These are phyloP conservation scores for Panagrolaimus sp. DNA, from an alignment of 1,140 invertebrate species.

Conservation along the genomic window DNA sequence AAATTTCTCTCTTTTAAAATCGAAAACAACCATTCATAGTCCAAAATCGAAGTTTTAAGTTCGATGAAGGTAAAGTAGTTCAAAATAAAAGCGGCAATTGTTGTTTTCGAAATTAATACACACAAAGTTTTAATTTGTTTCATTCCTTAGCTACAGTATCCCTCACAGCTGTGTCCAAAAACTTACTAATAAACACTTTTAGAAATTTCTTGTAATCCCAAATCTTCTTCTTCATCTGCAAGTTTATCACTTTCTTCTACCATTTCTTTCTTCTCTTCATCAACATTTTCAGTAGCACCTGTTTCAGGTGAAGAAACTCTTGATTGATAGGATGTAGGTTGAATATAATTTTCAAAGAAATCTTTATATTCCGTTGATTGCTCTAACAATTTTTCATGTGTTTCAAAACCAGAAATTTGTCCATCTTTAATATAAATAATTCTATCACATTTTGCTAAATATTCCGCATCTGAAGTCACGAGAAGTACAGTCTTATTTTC, in stretches of 20 bases:
- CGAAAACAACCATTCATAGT: too few species aligned
- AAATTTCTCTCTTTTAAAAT: too few species aligned
- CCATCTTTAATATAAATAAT: slow-evolving; percentile 63
- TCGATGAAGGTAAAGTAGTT: too few species aligned
- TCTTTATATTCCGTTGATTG: slow-evolving; percentile 60
- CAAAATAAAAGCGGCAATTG: too few species aligned
- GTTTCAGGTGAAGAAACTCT: slow-evolving; percentile 30
- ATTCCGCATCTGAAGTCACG: slow-evolving; percentile 55
- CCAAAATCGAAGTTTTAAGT: too few species aligned
- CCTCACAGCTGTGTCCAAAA: too few species aligned
- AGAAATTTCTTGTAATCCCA: slow-evolving; percentile 31
- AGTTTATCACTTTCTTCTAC: slow-evolving; percentile 22
- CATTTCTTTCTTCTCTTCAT: slow-evolving; percentile 16
- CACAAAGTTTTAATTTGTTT: too few species aligned
- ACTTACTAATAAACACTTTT: slow-evolving; percentile 34
- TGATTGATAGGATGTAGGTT: background rate
- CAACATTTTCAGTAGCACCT: slow-evolving; percentile 20
- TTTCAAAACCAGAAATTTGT: slow-evolving; percentile 60
- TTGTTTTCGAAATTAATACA: too few species aligned
- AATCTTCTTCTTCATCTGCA: slow-evolving; percentile 45
- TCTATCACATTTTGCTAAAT: slow-evolving; percentile 62
- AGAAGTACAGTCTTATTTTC: slow-evolving; percentile 47
- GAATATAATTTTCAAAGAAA: slow-evolving; percentile 58
- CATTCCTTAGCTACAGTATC: too few species aligned
- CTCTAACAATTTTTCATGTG: slow-evolving; percentile 59